Base-by-base conservation (phyloP, 2,888 invertebrate genomes). In the Lepidochitona cinerea region DNA sequence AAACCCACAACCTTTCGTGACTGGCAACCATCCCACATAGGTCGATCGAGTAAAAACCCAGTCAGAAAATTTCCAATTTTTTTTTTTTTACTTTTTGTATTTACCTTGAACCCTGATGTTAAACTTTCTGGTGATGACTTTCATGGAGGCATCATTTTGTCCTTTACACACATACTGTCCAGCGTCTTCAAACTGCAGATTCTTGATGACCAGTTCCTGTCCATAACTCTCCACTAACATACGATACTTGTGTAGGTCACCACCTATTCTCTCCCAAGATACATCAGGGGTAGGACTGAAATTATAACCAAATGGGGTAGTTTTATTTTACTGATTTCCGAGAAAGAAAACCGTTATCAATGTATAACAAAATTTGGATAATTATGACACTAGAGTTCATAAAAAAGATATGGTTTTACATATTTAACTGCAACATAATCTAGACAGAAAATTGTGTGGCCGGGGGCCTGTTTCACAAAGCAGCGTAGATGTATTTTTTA, bases 161-260 rank as follows among this genome's bases (percentile, higher is more conserved):
- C 90, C 90, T 29, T 84, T 95, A 90, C 99, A 99, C 6, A 96
- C 96, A 90, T 99, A 99, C 12, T 93, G 92, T 73, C 98, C 99
- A 87, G 94, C 94, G 91, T 99, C 98, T 72, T 95, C 95, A 71
- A 78, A 83, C 68, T 86, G 75, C 0, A 88, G 78, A 26, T 83
- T 77, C 26, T 79, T 79, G 14, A 89, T 87, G 0, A 80, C 93
- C 81, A 99, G 92, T 41, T 97, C 97, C 92, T 98, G 98, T 23
- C 98, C 98, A 91, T 97, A 97, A 92, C 97, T 96, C 78, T 95
- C 95, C 87, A 86, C 84, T 14, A 84, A 84, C 75, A 91, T 87
- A n/a, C 92, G 87, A 3, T 79, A 79, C 7, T 87, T 83, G 0
- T 89, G 85, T 73, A 98, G 93, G 67, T 93, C 91, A 23, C 92